Evolutionary conservation across 2,888 invertebrate species (phyloP), one percentile per base, ranked within the genome.

Genomic region (Alloscopus bannaensis): DNA sequence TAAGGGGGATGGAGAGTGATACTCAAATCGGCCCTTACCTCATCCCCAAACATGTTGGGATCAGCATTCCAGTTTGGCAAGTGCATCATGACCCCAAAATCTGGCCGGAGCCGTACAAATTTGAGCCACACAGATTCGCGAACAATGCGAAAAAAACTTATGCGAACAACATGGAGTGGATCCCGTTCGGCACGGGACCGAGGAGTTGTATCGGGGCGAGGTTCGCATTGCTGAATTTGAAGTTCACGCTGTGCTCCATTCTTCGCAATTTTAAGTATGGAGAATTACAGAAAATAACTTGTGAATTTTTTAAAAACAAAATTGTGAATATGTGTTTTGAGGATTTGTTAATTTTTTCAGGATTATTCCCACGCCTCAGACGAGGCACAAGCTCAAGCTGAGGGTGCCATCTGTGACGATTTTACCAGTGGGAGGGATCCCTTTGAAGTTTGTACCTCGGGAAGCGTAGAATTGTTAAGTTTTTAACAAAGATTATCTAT

Each of bases 141-240:
- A 80, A 81, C 3, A 83, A 82, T 59, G 81, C 83, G 16, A 83
- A 80, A 24, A 83, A 83, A 18, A 20, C 40, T 3, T 83, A 83
- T 18, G 82, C 84, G 70, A 84, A 86, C n/a, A 83, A 84, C 70
- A 80, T 84, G 64, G 40, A 81, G 13, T 87, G 85, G 81, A 81
- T 87, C 26, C 87, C 87, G 1, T 87, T 87, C 71, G 78, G 78
- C 3, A 50, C n/a, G 40, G 72, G 80, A 16, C 57, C 64, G 11
- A 75, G 87, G 50, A 84, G 76, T 59, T 87, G 87, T 69, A 82
- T 87, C 36, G 87, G 87, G 24, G 83, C 85, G 70, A 57, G 87
- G 50, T 87, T 87, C 79, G 87, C 86, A 0, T 59, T 84, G 36
- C 42, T 85, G 20, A 85, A 86, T 73, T 78, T 84, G n/a, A 87